Evolutionary conservation across 2,888 invertebrate genomes (phyloP), one percentile per base, ranked within the genome.

Genomic region (Mythimna vitellina): DNA sequence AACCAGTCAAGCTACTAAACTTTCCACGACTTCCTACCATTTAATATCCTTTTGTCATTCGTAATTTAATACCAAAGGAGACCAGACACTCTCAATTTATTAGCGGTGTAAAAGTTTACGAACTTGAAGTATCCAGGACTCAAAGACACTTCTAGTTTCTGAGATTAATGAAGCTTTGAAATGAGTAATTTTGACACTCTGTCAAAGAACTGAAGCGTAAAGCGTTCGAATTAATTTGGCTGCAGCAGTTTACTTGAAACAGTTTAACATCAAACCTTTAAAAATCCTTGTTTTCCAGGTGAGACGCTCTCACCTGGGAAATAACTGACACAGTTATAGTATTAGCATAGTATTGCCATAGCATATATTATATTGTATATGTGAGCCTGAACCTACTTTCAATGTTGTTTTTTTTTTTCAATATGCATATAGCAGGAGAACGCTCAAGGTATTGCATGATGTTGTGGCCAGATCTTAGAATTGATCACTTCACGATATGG

Each of bases 101-200:
- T 78, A 51, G 49, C 14, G 14, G n/a, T 62, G 51, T 70, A 51
- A 75, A 74, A 78, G 49, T 75, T 74, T 70, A 78, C n/a, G 29
- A 78, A 57, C 42, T 51, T 42, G 57, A 74, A 61, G 38, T 46
- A 32, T 35, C 42, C n/a, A 12, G 32, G 57, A 32, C 57, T 35
- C 6, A 1, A 32, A 58, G 6, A 38, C 60, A 56, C 35, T 54
- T 6, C 25, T 42, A 70, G 51, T 70, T 62, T 51, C 25, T 22
- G 42, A 57, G 35, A 70, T 42, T 38, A 57, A 78, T 29, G 25
- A 35, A 46, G 12, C 20, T 70, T 61, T 10, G 12, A 42, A 61
- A 14, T 12, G 8, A 20, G 32, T 22, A 3, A 60, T 56, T 78
- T 35, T 62, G 42, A 29, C 42, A 62, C 42, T 57, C 8, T n/a